Base-by-base conservation (phyloP, 2,797 vertebrate genomes). In the Oceanodroma leucorhoa region DNA sequence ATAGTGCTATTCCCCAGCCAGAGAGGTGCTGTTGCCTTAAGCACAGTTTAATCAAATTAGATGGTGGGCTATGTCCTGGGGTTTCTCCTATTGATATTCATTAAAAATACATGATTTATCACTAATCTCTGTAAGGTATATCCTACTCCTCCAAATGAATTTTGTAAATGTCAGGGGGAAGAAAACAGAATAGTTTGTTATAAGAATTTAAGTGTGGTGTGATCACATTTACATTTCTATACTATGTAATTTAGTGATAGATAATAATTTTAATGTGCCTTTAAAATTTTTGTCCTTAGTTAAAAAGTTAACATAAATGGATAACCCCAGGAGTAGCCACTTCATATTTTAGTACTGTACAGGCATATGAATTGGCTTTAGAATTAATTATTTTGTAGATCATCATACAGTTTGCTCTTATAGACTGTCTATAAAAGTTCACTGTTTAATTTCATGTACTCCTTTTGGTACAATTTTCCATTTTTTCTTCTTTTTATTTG, bases 11-110 rank as follows among this genome's bases (percentile, higher is more conserved):
- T 98, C 98, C 98, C 98, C 97, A 97, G 98, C 97, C 97, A 97
- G 98, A 98, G 98, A 98, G 98, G 98, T 98, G 98, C 97, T 98
- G 96, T 98, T 98, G 98, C 98, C 98, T 98, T 98, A 98, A 98
- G 98, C 98, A 98, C 98, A 98, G 98, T 98, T 99, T 99, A 99
- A 99, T 99, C 98, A 99, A 98, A 99, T 99, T 99, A 99, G 98
- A 98, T 98, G 98, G 98, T 98, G 97, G 98, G 98, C 98, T 98
- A 98, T 98, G 98, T 98, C 98, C 98, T 98, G 98, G 98, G 98
- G 98, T 98, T 98, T 98, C 98, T 98, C 97, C 98, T 98, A 98
- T 98, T 99, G 98, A 98, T 98, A 98, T 99, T 99, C 98, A 99
- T 99, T 99, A 98, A 98, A 98, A 99, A 99, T 98, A 98, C 98